Percentiles rank a stretch among this genome's conserved stretches.
Conservation (phyloP, 2,113 vertebrate species). For the Bos javanicus region DNA sequence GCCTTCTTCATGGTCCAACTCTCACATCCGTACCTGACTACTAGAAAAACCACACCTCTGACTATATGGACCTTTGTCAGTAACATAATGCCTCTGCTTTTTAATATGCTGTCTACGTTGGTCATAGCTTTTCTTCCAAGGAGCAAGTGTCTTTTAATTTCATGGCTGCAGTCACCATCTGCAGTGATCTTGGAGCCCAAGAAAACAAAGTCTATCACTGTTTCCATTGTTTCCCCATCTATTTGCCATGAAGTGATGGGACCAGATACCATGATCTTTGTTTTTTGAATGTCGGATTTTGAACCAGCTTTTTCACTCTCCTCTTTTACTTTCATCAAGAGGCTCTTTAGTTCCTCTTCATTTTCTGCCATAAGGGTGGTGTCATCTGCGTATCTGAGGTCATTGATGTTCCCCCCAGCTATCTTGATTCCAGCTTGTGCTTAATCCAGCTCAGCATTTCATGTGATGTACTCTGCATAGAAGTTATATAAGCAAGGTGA, state of each 20-base stretch:
- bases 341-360: neutral
- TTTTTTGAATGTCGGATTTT: neutral
- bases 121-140: neutral
- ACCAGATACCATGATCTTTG: neutral
- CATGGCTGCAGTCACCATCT: neutral
- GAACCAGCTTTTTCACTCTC: neutral
- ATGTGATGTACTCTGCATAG: neutral
- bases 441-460: neutral
- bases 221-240: neutral
- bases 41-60: neutral
- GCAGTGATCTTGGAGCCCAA: neutral
- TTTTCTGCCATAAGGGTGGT: neutral
- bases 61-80: neutral
- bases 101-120: neutral
- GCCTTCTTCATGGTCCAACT: neutral
- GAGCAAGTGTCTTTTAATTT: neutral
- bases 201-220: neutral
- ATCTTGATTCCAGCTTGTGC: neutral
- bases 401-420: neutral
- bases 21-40: neutral
- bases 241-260: neutral
- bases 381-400: accelerated
- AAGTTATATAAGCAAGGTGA: neutral
- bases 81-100: neutral
- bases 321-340: neutral